Evolutionary conservation across 2,888 invertebrate species (phyloP), one percentile per base, ranked within the genome.

Genomic region (Phrixothrix hirtus): DNA sequence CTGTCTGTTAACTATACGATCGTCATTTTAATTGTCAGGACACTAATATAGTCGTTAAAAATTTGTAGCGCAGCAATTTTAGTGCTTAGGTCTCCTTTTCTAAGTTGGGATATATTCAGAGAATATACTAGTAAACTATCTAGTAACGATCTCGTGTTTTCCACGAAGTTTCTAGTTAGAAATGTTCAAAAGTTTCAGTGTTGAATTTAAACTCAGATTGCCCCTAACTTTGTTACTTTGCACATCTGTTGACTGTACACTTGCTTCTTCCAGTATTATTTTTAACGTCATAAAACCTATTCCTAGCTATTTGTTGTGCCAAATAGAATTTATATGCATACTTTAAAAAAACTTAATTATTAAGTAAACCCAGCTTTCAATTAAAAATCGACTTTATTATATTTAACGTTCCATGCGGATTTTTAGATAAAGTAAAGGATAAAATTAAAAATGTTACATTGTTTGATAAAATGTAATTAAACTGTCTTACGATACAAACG

Each of bases 171-270:
- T 41, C 30, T 39, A 46, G 42, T 16, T 46, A 27, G 39, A 41
- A 41, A 29, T 26, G 29, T 25, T 14, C 13, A 32, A 25, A 36
- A 42, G 17, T 49, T 49, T 36, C 12, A 49, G 13, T 37, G 30
- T 36, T 30, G 21, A 26, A 39, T 21, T 26, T 34, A 12, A 21
- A 34, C 43, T 49, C 39, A 29, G 25, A 15, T 25, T 35, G 25
- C 37, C 41, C 17, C 11, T 38, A 55, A 55, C 45, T 63, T 65
- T 57, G 55, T 62, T 63, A 61, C 61, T 63, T 61, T 54, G 61
- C 65, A 63, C 65, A 65, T 64, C 65, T 65, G 65, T 64, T 62
- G 64, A 63, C 62, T 58, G 16, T 46, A 59, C 58, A 44, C 44
- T 58, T 52, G 55, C 58, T 57, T 56, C 58, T 48, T 63, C 59